A percentile compares a stretch with the other conserved stretches of the same genome.
Conservation (phyloP, 2,113 vertebrate genomes). For the Chloroceryle aenea region DNA sequence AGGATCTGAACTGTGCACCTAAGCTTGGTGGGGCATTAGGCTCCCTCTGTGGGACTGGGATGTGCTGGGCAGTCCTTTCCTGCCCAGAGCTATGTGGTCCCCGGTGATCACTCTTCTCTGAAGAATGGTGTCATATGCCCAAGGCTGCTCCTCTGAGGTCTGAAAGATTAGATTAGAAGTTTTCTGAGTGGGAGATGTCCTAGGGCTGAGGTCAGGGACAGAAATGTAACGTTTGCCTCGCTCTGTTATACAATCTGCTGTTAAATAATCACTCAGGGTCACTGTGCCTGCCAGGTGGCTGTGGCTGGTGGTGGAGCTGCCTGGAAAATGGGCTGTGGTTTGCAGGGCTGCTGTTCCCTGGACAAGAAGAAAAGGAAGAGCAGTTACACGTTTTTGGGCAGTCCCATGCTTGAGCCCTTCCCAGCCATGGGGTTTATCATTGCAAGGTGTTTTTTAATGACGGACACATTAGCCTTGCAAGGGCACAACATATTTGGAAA, state of each 20-base stretch:
- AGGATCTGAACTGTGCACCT: background rate
- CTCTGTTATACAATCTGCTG: conserved; percentile 41
- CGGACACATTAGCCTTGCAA: fast-evolving
- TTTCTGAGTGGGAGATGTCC: conserved; percentile 51
- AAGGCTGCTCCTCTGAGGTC: background rate
- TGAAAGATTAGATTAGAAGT: conserved; percentile 62
- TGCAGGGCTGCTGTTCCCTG: background rate
- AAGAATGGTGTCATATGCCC: conserved; percentile 26
- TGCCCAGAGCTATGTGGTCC: background rate
- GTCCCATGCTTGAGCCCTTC: background rate
- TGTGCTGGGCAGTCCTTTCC: background rate
- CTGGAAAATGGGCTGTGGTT: background rate
- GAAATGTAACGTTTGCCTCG: conserved; percentile 41
- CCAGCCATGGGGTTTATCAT: background rate
- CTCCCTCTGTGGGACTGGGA: background rate
- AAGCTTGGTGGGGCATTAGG: background rate
- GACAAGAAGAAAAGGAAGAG: background rate
- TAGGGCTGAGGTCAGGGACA: conserved; percentile 58
- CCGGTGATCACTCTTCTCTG: background rate
- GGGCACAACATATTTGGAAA: background rate
- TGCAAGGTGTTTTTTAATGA: background rate
- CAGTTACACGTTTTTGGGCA: background rate
- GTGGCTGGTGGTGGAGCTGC: background rate
- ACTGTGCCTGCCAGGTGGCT: background rate
- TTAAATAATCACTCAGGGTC: background rate